Evolutionary conservation across 2,797 vertebrate genomes (phyloP), one percentile per base, ranked within the genome.

Genomic region (Myotis findleyi): DNA sequence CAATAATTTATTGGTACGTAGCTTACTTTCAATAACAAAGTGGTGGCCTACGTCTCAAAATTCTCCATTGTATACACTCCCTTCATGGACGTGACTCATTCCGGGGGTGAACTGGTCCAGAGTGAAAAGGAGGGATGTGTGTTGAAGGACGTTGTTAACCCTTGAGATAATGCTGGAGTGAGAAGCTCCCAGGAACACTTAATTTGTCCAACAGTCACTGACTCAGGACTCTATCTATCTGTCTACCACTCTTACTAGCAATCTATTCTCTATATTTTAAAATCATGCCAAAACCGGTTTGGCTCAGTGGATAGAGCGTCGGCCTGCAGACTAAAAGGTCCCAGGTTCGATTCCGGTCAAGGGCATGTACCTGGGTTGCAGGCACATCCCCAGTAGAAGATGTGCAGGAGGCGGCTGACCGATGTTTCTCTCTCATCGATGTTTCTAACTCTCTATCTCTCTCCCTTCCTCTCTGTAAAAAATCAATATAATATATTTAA

Each of bases 21-120:
- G 76, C 84, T 98, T 97, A 95, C 97, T 97, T 97, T 97, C 97
- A 97, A 75, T 96, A 97, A 97, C 75, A 95, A 97, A 96, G 88
- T 88, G 93, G 72, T 82, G 97, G 81, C 82, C 88, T 95, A 95
- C 96, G 47, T 91, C 96, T 98, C 91, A 95, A 93, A 93, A 96
- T 97, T 96, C 89, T 96, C 72, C 93, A 95, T 97, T 98, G 96
- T 98, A 72, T 98, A 98, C 30, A 97, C 93, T 97, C 3, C 38
- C 97, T 97, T 97, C 96, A 97, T 79, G 81, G 91, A 97, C 86
- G 93, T 23, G 1, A 93, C 66, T 97, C 0, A 0, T n/a, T 89
- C 51, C 53, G 53, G 89, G 69, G 97, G 96, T 96, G 95, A 98
- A 96, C 76, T 94, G 53, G 47, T 38, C 77, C 62, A 53, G 14